These are phyloP conservation scores for Unio pictorum DNA, from an alignment of 2,888 invertebrate genomes.

Conservation along the genomic window DNA sequence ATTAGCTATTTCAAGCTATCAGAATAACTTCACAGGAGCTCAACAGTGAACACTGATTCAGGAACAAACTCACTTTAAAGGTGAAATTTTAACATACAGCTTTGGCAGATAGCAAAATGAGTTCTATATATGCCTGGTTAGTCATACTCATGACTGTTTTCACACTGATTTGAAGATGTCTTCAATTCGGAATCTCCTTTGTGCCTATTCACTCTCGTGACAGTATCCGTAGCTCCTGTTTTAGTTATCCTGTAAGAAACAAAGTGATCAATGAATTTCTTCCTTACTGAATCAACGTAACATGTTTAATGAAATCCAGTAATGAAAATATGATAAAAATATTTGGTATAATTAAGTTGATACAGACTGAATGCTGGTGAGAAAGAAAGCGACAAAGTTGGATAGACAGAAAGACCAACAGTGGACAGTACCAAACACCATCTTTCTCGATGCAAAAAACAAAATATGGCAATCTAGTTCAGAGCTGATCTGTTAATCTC, in stretches of 20 bases:
- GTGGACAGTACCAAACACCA: no score
- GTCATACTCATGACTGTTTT: conserved; percentile 66
- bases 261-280: neutral
- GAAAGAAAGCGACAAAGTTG: neutral
- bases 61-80: no score
- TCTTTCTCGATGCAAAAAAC: no score
- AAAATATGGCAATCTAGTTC: no score
- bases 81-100: no score
- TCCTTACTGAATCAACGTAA: neutral
- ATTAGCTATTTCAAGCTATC: no score
- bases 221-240: conserved; percentile 44
- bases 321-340: neutral
- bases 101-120: no score
- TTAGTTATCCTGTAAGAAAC: conserved; percentile 48
- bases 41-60: no score
- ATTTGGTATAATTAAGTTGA: neutral
- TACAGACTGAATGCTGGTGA: neutral
- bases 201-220: conserved; percentile 55
- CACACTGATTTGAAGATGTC: conserved; percentile 47
- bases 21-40: no score
- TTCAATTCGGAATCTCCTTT: conserved; percentile 24
- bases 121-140: conserved; percentile 13
- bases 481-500: no score
- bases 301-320: neutral
- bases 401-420: neutral